phyloP scores from a whole-genome alignment of 1,140 invertebrate genomes.

The Leptoteleia sp. region DNA sequence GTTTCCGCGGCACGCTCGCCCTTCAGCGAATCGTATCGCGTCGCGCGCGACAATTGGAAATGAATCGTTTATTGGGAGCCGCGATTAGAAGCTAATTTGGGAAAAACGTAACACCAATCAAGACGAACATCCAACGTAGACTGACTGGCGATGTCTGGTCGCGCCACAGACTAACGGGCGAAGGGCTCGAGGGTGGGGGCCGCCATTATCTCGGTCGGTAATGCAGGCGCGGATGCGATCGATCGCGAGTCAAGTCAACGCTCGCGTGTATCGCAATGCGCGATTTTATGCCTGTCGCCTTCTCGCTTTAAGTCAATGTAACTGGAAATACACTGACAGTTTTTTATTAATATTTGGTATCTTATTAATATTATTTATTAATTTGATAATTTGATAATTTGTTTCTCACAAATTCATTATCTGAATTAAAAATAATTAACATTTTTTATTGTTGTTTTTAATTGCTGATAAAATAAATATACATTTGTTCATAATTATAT shows the following conservation, averaged over 20 bases:
- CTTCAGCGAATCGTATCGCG: background rate
- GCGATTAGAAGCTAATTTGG: too few relatives aligned
- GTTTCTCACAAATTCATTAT: too few relatives aligned
- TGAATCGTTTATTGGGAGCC: background rate
- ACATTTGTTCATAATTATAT: too few relatives aligned
- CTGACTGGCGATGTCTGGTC: constrained; percentile 61
- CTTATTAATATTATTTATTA: too few relatives aligned
- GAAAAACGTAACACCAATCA: constrained; percentile 32
- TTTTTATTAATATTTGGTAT: too few relatives aligned
- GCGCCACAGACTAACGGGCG: constrained; percentile 25
- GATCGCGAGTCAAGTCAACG: constrained; percentile 15
- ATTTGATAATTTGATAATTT: too few relatives aligned
- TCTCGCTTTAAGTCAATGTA: too few relatives aligned
- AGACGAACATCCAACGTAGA: constrained; percentile 65
- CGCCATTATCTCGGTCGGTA: constrained; percentile 21
- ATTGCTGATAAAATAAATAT: too few relatives aligned
- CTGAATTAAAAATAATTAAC: too few relatives aligned
- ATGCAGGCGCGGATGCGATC: constrained; percentile 31
- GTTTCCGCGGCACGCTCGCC: constrained; percentile 5
- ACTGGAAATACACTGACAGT: too few relatives aligned
- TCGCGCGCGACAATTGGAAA: background rate
- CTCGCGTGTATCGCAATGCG: constrained; percentile 11
- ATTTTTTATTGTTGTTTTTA: too few relatives aligned
- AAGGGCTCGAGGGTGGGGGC: constrained; percentile 10
- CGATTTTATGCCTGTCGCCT: constrained; percentile 7